Percentiles rank a stretch among this genome's conserved stretches.
phyloP scores from a whole-genome alignment of 1,140 invertebrate species.

The Ctenoplectra terminalis region DNA sequence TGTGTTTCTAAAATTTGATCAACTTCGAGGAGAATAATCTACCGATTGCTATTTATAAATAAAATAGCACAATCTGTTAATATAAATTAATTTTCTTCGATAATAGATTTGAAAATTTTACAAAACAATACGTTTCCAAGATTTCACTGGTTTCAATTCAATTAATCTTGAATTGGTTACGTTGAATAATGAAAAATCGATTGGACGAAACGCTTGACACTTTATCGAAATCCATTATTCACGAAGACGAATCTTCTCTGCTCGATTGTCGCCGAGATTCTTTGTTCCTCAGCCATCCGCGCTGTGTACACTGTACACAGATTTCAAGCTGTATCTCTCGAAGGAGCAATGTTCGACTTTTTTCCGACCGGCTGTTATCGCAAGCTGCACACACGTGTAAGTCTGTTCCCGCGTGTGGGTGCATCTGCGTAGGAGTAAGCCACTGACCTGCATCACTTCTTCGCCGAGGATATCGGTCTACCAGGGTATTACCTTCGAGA shows the following conservation, averaged over 20 bases:
- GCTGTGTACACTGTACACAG: background rate
- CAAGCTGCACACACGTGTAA: background rate
- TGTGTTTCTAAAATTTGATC: no score
- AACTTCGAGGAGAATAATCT: no score
- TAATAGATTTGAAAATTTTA: no score
- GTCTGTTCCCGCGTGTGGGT: slow-evolving; percentile 59
- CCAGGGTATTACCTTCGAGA: slow-evolving; percentile 2
- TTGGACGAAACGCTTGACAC: no score
- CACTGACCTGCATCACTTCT: slow-evolving; percentile 76
- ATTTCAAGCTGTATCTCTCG: slow-evolving; percentile 20
- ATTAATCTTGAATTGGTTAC: background rate
- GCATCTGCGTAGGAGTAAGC: slow-evolving; percentile 74
- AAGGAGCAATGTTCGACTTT: slow-evolving; percentile 52
- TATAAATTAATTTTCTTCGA: no score
- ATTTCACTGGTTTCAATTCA: no score
- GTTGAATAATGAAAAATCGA: background rate
- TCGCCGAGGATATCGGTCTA: slow-evolving; percentile 33
- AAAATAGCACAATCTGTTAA: no score
- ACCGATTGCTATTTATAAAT: no score
- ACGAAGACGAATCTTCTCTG: background rate
- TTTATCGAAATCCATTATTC: background rate
- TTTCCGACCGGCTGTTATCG: slow-evolving; percentile 22
- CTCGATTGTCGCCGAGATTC: background rate
- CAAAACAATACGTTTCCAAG: no score
- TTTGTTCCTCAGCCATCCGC: background rate